Evolutionary conservation across 2,888 invertebrate species (phyloP), one percentile per base, ranked within the genome.

Genomic region (Ichneumoninae sp.): DNA sequence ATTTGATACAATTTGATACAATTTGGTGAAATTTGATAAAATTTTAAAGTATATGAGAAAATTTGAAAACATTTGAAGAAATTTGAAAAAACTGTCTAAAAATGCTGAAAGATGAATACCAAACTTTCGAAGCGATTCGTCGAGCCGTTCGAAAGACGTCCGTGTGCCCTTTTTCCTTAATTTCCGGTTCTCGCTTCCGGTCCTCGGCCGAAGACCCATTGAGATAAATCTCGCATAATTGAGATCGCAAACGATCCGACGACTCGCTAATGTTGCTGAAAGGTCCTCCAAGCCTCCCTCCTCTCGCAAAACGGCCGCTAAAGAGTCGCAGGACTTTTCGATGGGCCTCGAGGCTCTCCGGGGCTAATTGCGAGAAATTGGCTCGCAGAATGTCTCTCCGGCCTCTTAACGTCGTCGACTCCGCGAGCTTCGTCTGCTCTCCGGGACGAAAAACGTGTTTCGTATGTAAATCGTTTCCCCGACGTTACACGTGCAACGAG

Each of bases 381-480:
- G 86, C 83, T 85, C 57, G 57, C 57, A 75, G 78, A 87, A 83
- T 88, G 88, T 88, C 87, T 57, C 57, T 57, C 57, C 71, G 60
- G 63, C 50, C 65, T 36, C 65, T 54, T 33, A 71, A 75, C 68
- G 81, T 47, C 74, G 63, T 52, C 40, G 73, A 81, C 83, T 71
- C 10, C 71, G 85, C 83, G 78, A 80, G 74, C 77, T 69, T 71
- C 79, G 63, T 63, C 66, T 78, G 68, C 78, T 74, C 74, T 84
- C 77, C 66, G 65, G 69, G 74, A 82, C 69, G 83, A 87, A 87
- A 87, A 88, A 88, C 78, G 81, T 85, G 83, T 88, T 88, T 87
- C 87, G 87, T 88, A 90, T 89, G 89, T 89, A 89, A 90, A 90
- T 90, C 85, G 73, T 83, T 85, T 83, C 69, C 73, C 71, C 44